Evolutionary conservation across 1,140 invertebrate genomes (phyloP), one percentile per base, ranked within the genome.

Genomic region (Neocloeon triangulifer): DNA sequence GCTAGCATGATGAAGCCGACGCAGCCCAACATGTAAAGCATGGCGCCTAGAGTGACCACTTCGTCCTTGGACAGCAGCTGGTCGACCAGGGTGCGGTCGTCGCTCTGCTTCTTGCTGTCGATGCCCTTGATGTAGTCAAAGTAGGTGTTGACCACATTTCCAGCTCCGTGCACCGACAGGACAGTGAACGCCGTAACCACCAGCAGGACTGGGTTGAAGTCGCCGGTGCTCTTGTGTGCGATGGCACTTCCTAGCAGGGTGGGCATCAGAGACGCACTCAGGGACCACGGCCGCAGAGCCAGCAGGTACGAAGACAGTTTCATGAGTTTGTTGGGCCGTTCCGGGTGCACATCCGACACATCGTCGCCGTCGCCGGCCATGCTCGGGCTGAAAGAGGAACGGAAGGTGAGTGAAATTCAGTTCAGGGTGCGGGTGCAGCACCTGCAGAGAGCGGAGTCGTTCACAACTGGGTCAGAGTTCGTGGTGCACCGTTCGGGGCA

Each of bases 121-220:
- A 94, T 85, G 19, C 86, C 88, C 57, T 84, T 82, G 5, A 82
- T 66, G 49, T 81, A 95, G 56, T 94, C 86, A 49, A 75, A 92
- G 51, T 92, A 94, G 0, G 86, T 94, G 49, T 95, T 94, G 1
- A 95, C 86, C n/a, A 94, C 70, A 55, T 94, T 94, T 21, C 86
- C 88, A 33, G 88, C 88, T 29, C 82, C 84, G 51, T 94, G 88
- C 2, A 94, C 86, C 10, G 77, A 84, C 30, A 91, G 57, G 5
- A 88, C 70, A 2, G 81, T 89, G 26, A 82, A 65, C 15, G 81
- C 55, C 1, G 84, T 88, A 1, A 86, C 54, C 6, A 88, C 41
- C 34, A 89, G 63, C 3, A 75, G 75, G 23, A 75, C 47, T 50
- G 77, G 61, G 45, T 69, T 82, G 46, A 91, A 86, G 27, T 73